These are phyloP conservation scores for Tachysurus fulvidraco DNA, from an alignment of 2,113 vertebrate species.

Conservation along the genomic window DNA sequence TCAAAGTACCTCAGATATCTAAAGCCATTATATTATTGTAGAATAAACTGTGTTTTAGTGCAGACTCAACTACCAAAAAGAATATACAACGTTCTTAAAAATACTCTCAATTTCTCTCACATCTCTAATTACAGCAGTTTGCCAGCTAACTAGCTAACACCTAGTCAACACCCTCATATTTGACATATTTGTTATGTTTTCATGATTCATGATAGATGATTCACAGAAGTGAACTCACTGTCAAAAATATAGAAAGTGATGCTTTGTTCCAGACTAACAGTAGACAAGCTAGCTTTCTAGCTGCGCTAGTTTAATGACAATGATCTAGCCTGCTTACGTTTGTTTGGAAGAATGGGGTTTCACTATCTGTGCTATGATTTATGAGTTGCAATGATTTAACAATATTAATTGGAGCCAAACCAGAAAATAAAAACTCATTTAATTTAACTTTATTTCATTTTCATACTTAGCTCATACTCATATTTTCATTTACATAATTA, in stretches of 20 bases:
- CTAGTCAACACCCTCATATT: background rate
- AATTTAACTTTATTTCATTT: no score
- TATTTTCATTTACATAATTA: background rate
- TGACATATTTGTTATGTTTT: background rate
- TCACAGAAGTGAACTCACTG: background rate
- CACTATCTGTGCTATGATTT: background rate
- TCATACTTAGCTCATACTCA: no score
- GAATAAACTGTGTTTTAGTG: background rate
- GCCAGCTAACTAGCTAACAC: background rate
- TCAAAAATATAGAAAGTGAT: background rate
- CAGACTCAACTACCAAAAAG: background rate
- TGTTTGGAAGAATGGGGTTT: background rate
- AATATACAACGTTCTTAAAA: background rate
- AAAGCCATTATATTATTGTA: background rate
- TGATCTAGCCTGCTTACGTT: background rate
- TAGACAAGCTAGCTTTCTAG: background rate
- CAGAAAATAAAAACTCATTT: background rate
- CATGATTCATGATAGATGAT: no score
- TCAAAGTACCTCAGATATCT: background rate
- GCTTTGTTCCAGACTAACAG: background rate
- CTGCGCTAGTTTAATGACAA: background rate
- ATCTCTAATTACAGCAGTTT: no score
- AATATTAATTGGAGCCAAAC: background rate
- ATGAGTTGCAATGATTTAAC: background rate
- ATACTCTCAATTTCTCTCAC: background rate